Evolutionary conservation across 2,113 vertebrate species (phyloP).

Genomic region (Speoplatyrhinus poulsoni): DNA sequence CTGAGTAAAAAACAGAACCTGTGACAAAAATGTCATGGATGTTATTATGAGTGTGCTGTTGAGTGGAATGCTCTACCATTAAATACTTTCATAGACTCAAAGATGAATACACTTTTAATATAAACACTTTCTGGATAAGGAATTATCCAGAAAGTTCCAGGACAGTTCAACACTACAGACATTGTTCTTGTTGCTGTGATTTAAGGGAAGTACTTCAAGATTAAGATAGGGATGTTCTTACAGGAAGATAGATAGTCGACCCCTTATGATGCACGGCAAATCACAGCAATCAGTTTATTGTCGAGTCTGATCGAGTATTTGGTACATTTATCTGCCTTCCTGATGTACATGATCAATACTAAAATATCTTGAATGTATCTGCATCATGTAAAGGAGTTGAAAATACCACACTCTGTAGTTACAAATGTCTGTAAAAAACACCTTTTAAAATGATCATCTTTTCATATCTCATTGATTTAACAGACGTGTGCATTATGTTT

Average conservation of each 20-base stretch:
- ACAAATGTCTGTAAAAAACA: conserved; percentile 67
- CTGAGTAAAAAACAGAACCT: no score
- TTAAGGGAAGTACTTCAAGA: no score
- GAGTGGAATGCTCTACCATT: no score
- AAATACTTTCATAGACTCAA: no score
- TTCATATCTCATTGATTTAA: conserved; percentile 39
- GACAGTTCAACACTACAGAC: no score
- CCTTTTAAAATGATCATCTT: conserved; percentile 11
- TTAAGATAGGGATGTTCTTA: background rate
- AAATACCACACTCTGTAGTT: conserved; percentile 60
- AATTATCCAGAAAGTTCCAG: no score
- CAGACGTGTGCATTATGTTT: conserved; percentile 56
- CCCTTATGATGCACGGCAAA: conserved; percentile 19
- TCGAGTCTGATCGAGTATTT: conserved; percentile 52
- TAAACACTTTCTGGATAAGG: no score
- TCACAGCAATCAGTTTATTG: conserved; percentile 54
- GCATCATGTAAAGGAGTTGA: conserved; percentile 51
- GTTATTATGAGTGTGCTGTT: no score
- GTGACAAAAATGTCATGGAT: no score
- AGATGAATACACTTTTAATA: no score
- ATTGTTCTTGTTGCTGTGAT: no score
- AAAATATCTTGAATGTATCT: conserved; percentile 39
- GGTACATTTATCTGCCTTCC: conserved; percentile 30
- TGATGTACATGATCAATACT: conserved; percentile 23
- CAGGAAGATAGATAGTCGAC: background rate